Evolutionary conservation across 1,140 invertebrate genomes (phyloP).

Genomic region (Drosophila busckii): DNA sequence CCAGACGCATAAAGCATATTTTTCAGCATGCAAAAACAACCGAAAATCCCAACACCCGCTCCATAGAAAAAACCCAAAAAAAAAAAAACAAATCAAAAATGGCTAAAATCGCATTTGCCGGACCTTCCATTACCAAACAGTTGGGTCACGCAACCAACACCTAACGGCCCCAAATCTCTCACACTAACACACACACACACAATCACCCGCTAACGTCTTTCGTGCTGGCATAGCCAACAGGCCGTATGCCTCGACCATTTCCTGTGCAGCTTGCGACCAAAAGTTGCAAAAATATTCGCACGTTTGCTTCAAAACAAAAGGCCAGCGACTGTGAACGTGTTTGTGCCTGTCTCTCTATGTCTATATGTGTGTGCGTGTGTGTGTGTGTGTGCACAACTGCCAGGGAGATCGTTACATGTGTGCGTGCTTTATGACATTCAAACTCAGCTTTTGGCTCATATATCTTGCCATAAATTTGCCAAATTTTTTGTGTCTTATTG

Average conservation of each 20-base stretch:
- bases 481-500: conserved; percentile 18
- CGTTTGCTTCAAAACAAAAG: conserved; percentile 70
- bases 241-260: conserved; percentile 63
- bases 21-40: conserved; percentile 55
- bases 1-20: conserved; percentile 66
- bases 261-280: conserved; percentile 70
- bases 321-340: conserved; percentile 7
- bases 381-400: conserved; percentile 4
- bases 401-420: conserved; percentile 32
- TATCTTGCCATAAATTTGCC: conserved; percentile 68
- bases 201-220: no score
- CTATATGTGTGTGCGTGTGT: no score
- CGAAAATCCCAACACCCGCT: conserved; percentile 15
- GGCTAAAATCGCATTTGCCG: conserved; percentile 23
- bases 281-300: conserved; percentile 76
- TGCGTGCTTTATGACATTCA: conserved; percentile 52
- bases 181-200: no score
- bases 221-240: no score
- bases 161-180: no score
- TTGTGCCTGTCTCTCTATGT: no score
- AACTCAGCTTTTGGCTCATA: conserved; percentile 54
- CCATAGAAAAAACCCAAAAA: conserved; percentile 29
- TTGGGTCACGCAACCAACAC: conserved; percentile 6
- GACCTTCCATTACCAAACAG: not conserved
- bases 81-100: conserved; percentile 49